phyloP scores from a whole-genome alignment of 2,888 invertebrate genomes.

The Holacanthella duospinosa region DNA sequence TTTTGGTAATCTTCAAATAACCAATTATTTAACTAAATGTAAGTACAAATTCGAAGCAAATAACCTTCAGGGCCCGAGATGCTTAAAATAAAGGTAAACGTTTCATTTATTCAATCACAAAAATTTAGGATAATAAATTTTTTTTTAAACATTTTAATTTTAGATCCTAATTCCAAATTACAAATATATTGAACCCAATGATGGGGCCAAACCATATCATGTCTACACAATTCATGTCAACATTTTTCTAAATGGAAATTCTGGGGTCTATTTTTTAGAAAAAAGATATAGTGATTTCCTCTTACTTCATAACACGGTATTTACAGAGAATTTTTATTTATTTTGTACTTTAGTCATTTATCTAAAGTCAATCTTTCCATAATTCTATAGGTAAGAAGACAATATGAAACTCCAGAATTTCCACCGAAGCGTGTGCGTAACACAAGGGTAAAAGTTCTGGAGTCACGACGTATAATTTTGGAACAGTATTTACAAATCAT shows the following conservation, averaged over 20 bases:
- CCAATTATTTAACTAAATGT: background rate
- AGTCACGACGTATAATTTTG: background rate
- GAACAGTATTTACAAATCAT: slow-evolving; percentile 9
- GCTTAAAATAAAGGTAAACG: background rate
- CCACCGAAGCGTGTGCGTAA: slow-evolving; percentile 9
- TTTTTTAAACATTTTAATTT: background rate
- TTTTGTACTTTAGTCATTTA: background rate
- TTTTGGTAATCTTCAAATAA: background rate
- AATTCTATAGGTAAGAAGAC: slow-evolving; percentile 2
- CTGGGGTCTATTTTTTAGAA: slow-evolving; percentile 1
- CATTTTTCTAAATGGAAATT: background rate
- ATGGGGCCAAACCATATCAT: slow-evolving; percentile 2
- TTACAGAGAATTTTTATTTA: background rate
- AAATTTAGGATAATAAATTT: background rate
- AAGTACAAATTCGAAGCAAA: background rate
- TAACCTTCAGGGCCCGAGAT: background rate
- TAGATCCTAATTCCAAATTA: slow-evolving; percentile 9
- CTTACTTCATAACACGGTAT: slow-evolving; percentile 8
- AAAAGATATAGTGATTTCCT: slow-evolving; percentile 10
- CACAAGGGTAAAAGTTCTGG: slow-evolving; percentile 1
- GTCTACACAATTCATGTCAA: slow-evolving; percentile 10
- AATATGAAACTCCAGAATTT: slow-evolving; percentile 9
- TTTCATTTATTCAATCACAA: background rate
- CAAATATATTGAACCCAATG: slow-evolving; percentile 6
- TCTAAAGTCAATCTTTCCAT: background rate